Evolutionary conservation across 2,113 vertebrate genomes (phyloP), one percentile per base, ranked within the genome.

Genomic region (Danionella cerebrum): DNA sequence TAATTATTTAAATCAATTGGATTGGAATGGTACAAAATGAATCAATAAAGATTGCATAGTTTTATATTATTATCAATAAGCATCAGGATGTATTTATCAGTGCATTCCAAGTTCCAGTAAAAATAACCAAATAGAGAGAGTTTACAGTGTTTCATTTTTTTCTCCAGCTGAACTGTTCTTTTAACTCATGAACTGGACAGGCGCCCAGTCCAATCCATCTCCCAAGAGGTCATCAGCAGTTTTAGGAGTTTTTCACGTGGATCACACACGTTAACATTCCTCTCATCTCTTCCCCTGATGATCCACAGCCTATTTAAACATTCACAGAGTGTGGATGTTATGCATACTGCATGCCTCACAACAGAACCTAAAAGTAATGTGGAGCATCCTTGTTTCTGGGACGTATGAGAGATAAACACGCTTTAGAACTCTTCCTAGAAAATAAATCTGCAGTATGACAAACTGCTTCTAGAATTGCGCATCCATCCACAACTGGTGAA

Each of bases 241-340:
- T 65, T 18, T 22, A 73, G 66, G 33, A 66, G 14, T 38, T 52
- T 19, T 31, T 52, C 48, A 52, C 14, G n/a, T 52, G 27, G 25
- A 52, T 33, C 48, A 16, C 50, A 52, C 19, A 29, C 14, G 12
- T 42, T 59, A 42, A 16, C 22, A 42, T 42, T 14, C 38, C n/a
- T 59, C 13, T 18, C 76, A 71, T 52, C 22, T 47, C 44, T 44
- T 84, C 80, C 79, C 76, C 70, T 69, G 78, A 60, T 65, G 55
- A 69, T 75, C 72, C 44, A 59, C 71, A 78, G 41, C 78, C 78
- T 74, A 80, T 51, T 33, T 52, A 79, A 78, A 10, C 36, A 48
- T 50, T 62, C 12, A 75, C 55, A 75, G 65, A 29, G 4, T 31
- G 14, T 57, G 13, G 45, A 50, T 78, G 76, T 57, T 66, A 53